A percentile compares a stretch with the other conserved stretches of the same genome.
Evolutionary conservation across 2,888 invertebrate species (phyloP).

Genomic region (Drosophila siamana): DNA sequence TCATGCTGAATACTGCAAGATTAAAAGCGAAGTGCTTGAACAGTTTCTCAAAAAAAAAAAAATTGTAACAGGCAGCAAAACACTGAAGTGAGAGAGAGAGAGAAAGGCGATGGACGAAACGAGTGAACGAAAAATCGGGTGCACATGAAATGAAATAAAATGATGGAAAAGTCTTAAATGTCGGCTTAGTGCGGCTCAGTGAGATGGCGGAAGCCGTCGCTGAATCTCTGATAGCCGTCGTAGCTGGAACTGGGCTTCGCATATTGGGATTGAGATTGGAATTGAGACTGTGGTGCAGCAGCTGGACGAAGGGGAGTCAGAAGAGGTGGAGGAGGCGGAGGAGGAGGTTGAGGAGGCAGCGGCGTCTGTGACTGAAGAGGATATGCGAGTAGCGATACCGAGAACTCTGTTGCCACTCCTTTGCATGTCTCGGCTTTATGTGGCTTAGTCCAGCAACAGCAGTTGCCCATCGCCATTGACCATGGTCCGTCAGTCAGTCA

Average conservation of each 20-base stretch:
- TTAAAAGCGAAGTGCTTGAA: slow-evolving; percentile 67
- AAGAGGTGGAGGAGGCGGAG: background rate
- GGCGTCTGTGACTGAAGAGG: background rate
- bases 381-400: background rate
- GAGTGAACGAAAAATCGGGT: slow-evolving; percentile 38
- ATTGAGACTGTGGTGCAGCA: background rate
- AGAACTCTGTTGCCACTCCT: slow-evolving; percentile 33
- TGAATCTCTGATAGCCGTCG: slow-evolving; percentile 19
- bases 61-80: slow-evolving; percentile 5
- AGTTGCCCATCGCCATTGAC: slow-evolving; percentile 26
- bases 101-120: slow-evolving; percentile 7
- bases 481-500: slow-evolving; percentile 15
- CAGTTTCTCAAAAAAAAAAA: slow-evolving; percentile 43
- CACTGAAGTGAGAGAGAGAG: slow-evolving; percentile 1
- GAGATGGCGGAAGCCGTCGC: slow-evolving; percentile 34
- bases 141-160: slow-evolving; percentile 69
- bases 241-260: background rate
- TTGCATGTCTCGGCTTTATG: slow-evolving; percentile 51
- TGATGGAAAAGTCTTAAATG: slow-evolving; percentile 71
- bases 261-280: slow-evolving; percentile 10
- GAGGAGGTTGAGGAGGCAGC: background rate
- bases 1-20: slow-evolving; percentile 65
- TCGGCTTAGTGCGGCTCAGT: slow-evolving; percentile 63
- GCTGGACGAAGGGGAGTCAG: background rate
- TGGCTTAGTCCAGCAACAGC: slow-evolving; percentile 41